Conservation (phyloP, 2,888 invertebrate genomes). For the Limenitis camilla region DNA sequence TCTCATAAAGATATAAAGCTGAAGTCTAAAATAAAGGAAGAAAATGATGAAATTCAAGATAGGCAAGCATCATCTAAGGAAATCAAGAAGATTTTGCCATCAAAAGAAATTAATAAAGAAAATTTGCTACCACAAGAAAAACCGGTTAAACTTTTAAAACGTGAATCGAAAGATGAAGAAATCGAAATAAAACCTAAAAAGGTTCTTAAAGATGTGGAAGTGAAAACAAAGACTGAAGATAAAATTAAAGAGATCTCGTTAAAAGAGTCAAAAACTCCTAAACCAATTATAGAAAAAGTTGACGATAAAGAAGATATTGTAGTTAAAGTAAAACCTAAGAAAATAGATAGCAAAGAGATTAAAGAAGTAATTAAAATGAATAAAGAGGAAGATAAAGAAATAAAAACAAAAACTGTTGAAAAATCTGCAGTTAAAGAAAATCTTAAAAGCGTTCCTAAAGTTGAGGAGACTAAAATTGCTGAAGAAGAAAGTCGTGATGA, state of each 20-base stretch:
- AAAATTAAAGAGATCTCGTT: slow-evolving; percentile 12
- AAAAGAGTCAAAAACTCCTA: slow-evolving; percentile 2
- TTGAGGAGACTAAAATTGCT: slow-evolving; percentile 1
- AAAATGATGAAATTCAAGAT: slow-evolving; percentile 20
- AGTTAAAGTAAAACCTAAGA: slow-evolving; percentile 5
- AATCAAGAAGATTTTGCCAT: too few species aligned
- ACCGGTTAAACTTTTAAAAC: slow-evolving; percentile 17
- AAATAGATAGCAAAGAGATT: not conserved
- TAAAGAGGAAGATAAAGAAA: slow-evolving; percentile 8
- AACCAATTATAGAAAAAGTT: not conserved
- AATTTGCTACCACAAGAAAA: slow-evolving; percentile 19
- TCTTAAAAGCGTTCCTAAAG: slow-evolving; percentile 1
- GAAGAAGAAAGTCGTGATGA: slow-evolving; percentile 11
- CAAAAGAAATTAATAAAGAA: slow-evolving; percentile 6
- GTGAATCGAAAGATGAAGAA: slow-evolving; percentile 12
- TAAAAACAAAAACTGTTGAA: slow-evolving; percentile 8
- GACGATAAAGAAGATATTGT: slow-evolving; percentile 2
- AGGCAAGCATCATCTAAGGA: too few species aligned
- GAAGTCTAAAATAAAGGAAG: slow-evolving; percentile 13
- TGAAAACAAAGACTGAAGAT: slow-evolving; percentile 18
- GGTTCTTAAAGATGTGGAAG: slow-evolving; percentile 16
- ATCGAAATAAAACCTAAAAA: slow-evolving; percentile 26
- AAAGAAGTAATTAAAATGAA: slow-evolving; percentile 10
- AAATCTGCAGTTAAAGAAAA: slow-evolving; percentile 11
- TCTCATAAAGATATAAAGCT: slow-evolving; percentile 17